Conservation (phyloP, 1,140 invertebrate species). For the Trissolcus basalis region DNA sequence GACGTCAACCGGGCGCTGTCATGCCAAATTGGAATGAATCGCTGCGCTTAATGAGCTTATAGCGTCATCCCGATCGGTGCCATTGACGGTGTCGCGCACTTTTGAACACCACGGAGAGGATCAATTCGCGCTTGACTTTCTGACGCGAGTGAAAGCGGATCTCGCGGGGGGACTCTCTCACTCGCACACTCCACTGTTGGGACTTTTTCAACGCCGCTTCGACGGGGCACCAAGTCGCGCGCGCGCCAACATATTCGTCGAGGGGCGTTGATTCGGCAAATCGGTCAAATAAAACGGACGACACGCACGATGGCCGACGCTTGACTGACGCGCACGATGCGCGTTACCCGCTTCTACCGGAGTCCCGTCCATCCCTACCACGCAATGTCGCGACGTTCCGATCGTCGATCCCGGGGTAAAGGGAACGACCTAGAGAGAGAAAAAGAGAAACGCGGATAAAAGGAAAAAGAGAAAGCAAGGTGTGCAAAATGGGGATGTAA, state of each 20-base stretch:
- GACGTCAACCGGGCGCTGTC: slow-evolving; percentile 49
- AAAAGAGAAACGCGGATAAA: slow-evolving; percentile 5
- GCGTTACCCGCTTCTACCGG: slow-evolving; percentile 55
- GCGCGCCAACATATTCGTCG: not conserved
- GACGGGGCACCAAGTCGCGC: not conserved
- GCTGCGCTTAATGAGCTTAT: slow-evolving; percentile 61
- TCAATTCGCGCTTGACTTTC: too few relatives aligned
- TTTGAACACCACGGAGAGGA: too few relatives aligned
- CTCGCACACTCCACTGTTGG: too few relatives aligned
- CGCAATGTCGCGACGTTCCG: slow-evolving; percentile 30
- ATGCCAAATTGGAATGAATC: slow-evolving; percentile 61
- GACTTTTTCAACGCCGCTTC: too few relatives aligned
- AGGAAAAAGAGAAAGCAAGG: not conserved
- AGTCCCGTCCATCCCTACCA: slow-evolving; percentile 41
- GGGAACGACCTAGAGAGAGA: slow-evolving; percentile 28
- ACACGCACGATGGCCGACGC: slow-evolving; percentile 62
- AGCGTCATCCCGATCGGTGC: slow-evolving; percentile 63
- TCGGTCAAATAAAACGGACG: slow-evolving; percentile 3
- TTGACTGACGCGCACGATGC: slow-evolving; percentile 63
- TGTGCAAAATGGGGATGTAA: slow-evolving; percentile 13
- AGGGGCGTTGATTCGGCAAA: not conserved
- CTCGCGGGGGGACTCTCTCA: too few relatives aligned
- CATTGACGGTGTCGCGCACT: slow-evolving; percentile 59
- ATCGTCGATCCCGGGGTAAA: slow-evolving; percentile 53
- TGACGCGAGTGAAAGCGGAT: too few relatives aligned